These are phyloP conservation scores for Scolopax mira DNA, from an alignment of 2,113 vertebrate species.

Conservation along the genomic window DNA sequence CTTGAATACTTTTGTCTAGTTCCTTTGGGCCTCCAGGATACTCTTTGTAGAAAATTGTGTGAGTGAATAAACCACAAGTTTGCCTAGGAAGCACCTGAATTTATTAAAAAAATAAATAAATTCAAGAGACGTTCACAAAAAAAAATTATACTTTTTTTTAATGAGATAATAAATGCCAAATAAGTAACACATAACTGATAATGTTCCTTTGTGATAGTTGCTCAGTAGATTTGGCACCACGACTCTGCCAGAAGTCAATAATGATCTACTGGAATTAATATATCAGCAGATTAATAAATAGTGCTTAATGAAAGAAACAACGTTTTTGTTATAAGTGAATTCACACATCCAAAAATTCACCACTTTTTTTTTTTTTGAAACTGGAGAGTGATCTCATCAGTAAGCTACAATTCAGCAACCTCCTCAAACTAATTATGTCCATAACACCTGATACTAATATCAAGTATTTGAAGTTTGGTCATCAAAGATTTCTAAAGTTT, in stretches of 20 bases:
- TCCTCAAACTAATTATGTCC: background rate
- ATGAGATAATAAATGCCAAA: background rate
- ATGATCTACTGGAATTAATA: background rate
- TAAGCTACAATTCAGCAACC: background rate
- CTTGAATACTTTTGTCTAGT: conserved; percentile 94
- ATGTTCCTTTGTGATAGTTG: background rate
- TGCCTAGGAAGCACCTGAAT: conserved; percentile 94
- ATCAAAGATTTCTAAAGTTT: background rate
- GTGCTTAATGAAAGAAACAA: background rate
- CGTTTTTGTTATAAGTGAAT: background rate
- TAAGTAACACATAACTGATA: background rate
- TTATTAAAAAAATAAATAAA: background rate
- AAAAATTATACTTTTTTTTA: background rate
- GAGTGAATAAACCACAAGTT: conserved; percentile 96
- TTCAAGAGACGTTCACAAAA: background rate
- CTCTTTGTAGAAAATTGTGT: conserved; percentile 98
- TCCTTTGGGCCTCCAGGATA: conserved; percentile 95
- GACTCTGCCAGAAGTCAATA: background rate
- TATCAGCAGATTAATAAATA: background rate
- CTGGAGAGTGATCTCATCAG: background rate
- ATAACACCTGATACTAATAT: background rate
- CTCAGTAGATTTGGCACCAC: background rate
- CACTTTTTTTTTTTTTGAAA: background rate
- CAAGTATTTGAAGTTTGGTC: background rate
- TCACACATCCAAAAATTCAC: background rate